Base-by-base conservation (phyloP, 2,113 vertebrate genomes). In the Climacteris rufus region DNA sequence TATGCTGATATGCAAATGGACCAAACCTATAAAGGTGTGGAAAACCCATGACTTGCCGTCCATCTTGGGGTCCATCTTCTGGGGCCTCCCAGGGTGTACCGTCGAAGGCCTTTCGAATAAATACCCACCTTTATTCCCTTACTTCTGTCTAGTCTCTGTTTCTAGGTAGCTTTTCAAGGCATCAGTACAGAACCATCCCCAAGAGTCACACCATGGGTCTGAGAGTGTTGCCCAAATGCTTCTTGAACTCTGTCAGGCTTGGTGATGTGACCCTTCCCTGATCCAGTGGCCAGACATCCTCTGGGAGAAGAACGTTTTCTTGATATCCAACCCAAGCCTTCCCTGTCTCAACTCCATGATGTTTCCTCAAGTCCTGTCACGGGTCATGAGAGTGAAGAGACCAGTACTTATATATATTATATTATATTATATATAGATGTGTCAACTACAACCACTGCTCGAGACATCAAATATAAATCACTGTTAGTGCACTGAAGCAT, bases 331-430 rank as follows among this genome's bases (percentile, higher is more conserved):
- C 15, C 33, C 24, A 23, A 53, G 1, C 54, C 27, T 39, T 8
- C 31, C 5, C 11, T 37, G 22, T 0, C 44, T 0, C 4, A 3
- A 0, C 31, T 25, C 15, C 31, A 18, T 4, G 44, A 2, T 1
- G 0, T 21, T 68, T 10, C 33, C 21, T 42, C 0, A 0, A 18
- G 9, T 60, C 11, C 63, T 37, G 54, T 33, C 37, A 17, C 11
- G 0, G 1, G 2, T 11, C 72, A 68, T 5, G 11, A 33, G 27
- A 44, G 53, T 23, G 53, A 50, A 27, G 37, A 44, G 45, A 44
- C 33, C 3, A 3, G 37, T 15, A 14, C 25, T 59, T 77, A 22
- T 19, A 37, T 44, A 21, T 12, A 31, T 59, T 77, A 22, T 19
- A 37, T 59, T 77, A 22, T 19, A 37, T 59, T 77, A 22, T 19